phyloP scores from a whole-genome alignment of 2,113 vertebrate species.

The Ceyx margarethae region DNA sequence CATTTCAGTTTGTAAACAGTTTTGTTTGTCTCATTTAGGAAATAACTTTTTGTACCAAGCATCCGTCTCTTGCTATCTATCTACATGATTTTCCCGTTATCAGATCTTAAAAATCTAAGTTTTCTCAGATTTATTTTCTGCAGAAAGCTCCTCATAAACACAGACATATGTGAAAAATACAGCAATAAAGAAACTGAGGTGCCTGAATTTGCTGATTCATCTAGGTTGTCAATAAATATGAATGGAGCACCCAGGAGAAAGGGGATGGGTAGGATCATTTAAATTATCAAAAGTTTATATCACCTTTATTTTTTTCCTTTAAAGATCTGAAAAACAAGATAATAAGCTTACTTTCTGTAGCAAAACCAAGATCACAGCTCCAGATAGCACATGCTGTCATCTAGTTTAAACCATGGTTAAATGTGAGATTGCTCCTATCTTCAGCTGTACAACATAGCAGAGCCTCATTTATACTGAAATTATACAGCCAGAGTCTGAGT shows the following conservation, averaged over 20 bases:
- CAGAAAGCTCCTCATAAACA: neutral
- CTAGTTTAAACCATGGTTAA: constrained; percentile 48
- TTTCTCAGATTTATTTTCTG: neutral
- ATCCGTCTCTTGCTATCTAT: neutral
- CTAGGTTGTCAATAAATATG: constrained; percentile 35
- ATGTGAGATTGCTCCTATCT: constrained; percentile 17
- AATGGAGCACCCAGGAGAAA: neutral
- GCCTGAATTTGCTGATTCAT: neutral
- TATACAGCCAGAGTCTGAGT: neutral
- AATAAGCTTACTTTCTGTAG: neutral
- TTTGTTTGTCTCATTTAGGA: neutral
- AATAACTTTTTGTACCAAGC: neutral
- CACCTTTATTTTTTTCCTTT: neutral
- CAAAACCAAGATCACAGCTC: constrained; percentile 10
- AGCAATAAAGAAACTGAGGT: neutral
- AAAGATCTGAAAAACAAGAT: constrained; percentile 12
- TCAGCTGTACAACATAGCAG: neutral
- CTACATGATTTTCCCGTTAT: neutral
- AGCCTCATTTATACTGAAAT: constrained; percentile 52
- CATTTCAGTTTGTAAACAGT: neutral
- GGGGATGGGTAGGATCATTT: neutral
- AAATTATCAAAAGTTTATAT: constrained; percentile 28
- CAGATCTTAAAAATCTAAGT: neutral
- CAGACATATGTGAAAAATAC: neutral
- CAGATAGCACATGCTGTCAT: neutral